Evolutionary conservation across 2,888 invertebrate species (phyloP), one percentile per base, ranked within the genome.

Genomic region (Nesidiocoris tenuis): DNA sequence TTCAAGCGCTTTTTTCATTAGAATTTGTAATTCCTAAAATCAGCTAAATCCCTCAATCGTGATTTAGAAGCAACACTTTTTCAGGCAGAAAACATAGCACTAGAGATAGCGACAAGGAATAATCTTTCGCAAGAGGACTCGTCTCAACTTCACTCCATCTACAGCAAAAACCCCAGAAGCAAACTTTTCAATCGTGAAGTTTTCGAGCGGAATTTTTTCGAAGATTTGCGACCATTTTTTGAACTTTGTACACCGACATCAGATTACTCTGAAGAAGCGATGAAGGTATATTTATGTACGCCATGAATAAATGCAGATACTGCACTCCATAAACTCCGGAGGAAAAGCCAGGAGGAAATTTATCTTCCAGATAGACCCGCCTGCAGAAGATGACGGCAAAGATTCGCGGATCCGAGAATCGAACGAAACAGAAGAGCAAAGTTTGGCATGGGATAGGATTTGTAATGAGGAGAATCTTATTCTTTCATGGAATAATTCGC

Each of bases 401-500:
- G n/a, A n/a, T n/a, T n/a, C n/a, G n/a, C n/a, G n/a, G n/a, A n/a
- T n/a, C n/a, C n/a, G n/a, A n/a, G n/a, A n/a, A n/a, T n/a, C n/a
- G n/a, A n/a, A n/a, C n/a, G n/a, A n/a, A n/a, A n/a, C n/a, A n/a
- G n/a, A n/a, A n/a, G n/a, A n/a, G n/a, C n/a, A n/a, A 12, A 39
- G 12, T 59, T 17, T 59, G 21, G 39, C 59, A 16, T 72, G 72
- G 72, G 61, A 63, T 1, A 19, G 54, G 23, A n/a, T 72, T 19
- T 19, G 72, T 17, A 61, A 72, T 12, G 18, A 61, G 54, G 39
- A 54, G 54, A 72, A 72, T 39, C 39, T 63, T 22, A 54, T 77
- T 5, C 56, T 77, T 2, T 23, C 77, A 1, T 77, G 77, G 77
- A 77, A 77, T 24, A 76, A 76, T 56, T 61, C 65, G 12, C 55